Percentiles rank a stretch among this genome's conserved stretches.
Conservation (phyloP, 1,140 invertebrate genomes). For the Ectropis grisescens region DNA sequence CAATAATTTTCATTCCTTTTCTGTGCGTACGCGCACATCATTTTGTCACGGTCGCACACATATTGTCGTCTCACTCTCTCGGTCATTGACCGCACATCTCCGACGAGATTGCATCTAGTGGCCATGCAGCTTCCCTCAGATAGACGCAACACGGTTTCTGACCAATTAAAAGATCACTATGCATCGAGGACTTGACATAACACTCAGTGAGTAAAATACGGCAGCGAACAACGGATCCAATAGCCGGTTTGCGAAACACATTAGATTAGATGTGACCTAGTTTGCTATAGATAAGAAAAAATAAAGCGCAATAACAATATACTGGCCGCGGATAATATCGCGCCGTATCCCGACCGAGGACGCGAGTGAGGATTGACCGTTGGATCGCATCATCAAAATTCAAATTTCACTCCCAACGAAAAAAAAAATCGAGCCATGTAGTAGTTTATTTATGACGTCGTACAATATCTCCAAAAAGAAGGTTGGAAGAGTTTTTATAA, state of each 20-base stretch:
- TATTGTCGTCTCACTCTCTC: conserved; percentile 33
- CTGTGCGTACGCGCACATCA: conserved; percentile 62
- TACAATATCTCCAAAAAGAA: conserved; percentile 49
- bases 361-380: conserved; percentile 27
- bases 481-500: conserved; percentile 21
- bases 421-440: conserved; percentile 23
- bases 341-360: conserved; percentile 5
- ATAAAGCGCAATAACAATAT: conserved; percentile 26
- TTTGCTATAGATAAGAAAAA: conserved; percentile 41
- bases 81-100: conserved; percentile 60
- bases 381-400: conserved; percentile 33
- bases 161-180: conserved; percentile 54
- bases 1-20: conserved; percentile 66
- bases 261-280: conserved; percentile 41
- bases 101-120: conserved; percentile 65
- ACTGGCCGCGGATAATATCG: conserved; percentile 5
- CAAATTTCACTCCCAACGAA: conserved; percentile 33
- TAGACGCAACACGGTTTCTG: conserved; percentile 48
- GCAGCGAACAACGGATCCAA: too few species aligned
- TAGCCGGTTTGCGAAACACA: conserved; percentile 17
- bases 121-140: conserved; percentile 56
- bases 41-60: conserved; percentile 29
- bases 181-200: conserved; percentile 1
- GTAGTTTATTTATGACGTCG: conserved; percentile 48
- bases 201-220: too few species aligned